Base-by-base conservation (phyloP, 1,140 invertebrate genomes). In the Caenorhabditis inopinata region DNA sequence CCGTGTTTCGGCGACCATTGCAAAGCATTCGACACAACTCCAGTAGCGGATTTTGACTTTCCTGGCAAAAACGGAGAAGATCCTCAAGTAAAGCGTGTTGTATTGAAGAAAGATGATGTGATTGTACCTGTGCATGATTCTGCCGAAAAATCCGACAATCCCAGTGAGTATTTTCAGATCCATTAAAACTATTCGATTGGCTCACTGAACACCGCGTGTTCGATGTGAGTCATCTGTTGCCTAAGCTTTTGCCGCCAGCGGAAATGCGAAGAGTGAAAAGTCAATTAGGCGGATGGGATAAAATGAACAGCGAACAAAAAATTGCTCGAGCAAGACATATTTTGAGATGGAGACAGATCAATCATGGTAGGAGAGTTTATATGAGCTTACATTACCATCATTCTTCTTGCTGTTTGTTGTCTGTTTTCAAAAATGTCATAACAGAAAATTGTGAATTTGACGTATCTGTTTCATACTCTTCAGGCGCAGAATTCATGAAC, bases 131-230 rank as follows among this genome's bases (percentile, higher is more conserved):
- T 35, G 47, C 74, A 49, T 35, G 42, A 47, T 3, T 29, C 74
- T n/a, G 14, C 18, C 6, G 74, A 75, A 27, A 14, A 6, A 2
- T 16, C 29, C 2, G 21, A 27, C 7, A 3, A 75, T 12, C 14
- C 0, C 23, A 49, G 74, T 51, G 29, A 42, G 58, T 38, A 14
- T 38, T 85, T 85, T 42, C 79, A 87, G 86, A 87, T 83, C 86
- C 87, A 38, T 58, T 88, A 16, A 80, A 81, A 51, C 47, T 87
- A 42, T 85, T 88, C 51, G 86, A 87, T 62, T 82, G 82, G 77
- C 45, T 87, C 47, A 78, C 48, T 4, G 80, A 81, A 21, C 73
- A 81, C 4, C 80, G 83, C 11, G 73, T 85, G 0, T 84, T 82
- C 1, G 87, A 88, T 42, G 76, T 87, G 38, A 68, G 79, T 16